Base-by-base conservation (phyloP, 2,113 vertebrate genomes). In the Tychaedon coryphoeus region DNA sequence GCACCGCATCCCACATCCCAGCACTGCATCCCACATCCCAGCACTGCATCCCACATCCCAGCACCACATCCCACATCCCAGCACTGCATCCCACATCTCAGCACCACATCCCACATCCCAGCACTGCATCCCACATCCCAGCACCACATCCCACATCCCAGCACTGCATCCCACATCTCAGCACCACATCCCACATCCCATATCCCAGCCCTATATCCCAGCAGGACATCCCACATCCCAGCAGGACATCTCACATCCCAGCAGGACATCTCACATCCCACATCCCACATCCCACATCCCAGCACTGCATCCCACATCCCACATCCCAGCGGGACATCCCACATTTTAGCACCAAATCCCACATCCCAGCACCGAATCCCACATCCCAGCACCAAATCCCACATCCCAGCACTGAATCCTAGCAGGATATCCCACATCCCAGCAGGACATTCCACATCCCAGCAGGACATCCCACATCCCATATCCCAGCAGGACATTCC, bases 361-460 rank as follows among this genome's bases (percentile, higher is more conserved):
- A 17, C 42, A 43, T 43, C 17, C 38, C 38, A 38, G 38, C 38
- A 38, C 38, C 38, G 11, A 38, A 2, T 47, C 8, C 28, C 8
- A 50, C 20, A 60, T 38, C 34, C 56, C 57, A 36, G 14, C 24
- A 48, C 54, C 19, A 33, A 8, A 57, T 7, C 33, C 66, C 9
- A 8, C 65, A 26, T 48, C 45, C 65, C 9, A 8, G 7, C 38
- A 38, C 38, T 38, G 38, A 36, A 24, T 24, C 50, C 24, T 24
- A 26, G 31, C 23, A 24, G 10, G 6, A 6, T 20, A 18, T 18
- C 22, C 62, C 22, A 25, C 10, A n/a, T 4, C 20, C 28, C 28
- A 29, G 12, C 26, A 24, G 1, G 0, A 0, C 16, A 42, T 5
- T 16, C 50, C 22, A 16, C 15, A 33, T 4, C 23, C 48, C 17